A percentile compares a stretch with the other conserved stretches of the same genome.
Conservation (phyloP, 2,888 invertebrate species). For the Chloroclysta siterata region DNA sequence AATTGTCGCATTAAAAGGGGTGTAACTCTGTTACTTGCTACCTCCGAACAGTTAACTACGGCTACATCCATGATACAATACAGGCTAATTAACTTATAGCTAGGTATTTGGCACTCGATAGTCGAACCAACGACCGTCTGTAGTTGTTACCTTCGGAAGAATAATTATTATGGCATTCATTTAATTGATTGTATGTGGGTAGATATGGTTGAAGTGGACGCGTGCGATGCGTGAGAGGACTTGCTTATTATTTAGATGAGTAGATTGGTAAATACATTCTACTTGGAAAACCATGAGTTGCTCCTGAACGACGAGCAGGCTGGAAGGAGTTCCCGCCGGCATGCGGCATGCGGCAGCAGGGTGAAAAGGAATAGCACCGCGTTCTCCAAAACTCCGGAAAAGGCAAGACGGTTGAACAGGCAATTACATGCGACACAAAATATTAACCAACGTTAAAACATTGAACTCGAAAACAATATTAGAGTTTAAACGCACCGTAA, state of each 20-base stretch:
- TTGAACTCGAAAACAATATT: neutral
- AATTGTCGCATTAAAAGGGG: conserved; percentile 11
- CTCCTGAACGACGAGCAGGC: too few relatives aligned
- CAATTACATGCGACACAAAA: neutral
- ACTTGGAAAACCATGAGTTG: too few relatives aligned
- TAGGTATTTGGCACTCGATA: conserved; percentile 20
- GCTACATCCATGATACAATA: conserved; percentile 1
- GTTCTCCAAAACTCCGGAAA: neutral
- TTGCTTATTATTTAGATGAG: too few relatives aligned
- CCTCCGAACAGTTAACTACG: neutral
- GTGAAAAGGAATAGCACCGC: neutral
- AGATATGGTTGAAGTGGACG: too few relatives aligned
- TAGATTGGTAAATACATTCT: neutral
- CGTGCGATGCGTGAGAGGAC: too few relatives aligned
- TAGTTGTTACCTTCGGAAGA: conserved; percentile 12
- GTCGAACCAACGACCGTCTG: conserved; percentile 11
- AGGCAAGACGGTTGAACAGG: neutral
- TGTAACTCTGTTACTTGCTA: conserved; percentile 1
- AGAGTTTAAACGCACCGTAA: conserved; percentile 4
- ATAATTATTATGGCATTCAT: neutral
- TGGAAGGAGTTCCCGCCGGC: too few relatives aligned
- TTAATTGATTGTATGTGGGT: neutral
- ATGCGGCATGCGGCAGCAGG: neutral
- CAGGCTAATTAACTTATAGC: conserved; percentile 22
- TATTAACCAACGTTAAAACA: neutral